Evolutionary conservation across 2,113 vertebrate species (phyloP).

Genomic region (Forbesichthys papilliferus): DNA sequence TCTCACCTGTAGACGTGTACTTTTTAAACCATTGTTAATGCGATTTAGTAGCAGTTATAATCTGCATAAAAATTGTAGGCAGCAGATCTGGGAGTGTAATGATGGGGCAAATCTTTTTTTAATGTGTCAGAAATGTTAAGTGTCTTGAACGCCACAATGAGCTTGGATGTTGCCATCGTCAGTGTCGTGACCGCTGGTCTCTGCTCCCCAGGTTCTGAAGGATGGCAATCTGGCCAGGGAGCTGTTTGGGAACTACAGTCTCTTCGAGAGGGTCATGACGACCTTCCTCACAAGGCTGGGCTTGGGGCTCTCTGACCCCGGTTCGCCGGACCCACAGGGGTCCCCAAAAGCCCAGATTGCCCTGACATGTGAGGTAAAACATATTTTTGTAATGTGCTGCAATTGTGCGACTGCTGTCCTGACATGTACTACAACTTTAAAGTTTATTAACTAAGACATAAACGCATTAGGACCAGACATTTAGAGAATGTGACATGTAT

Average conservation of each 20-base stretch:
- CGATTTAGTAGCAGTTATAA: no score
- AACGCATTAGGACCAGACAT: no score
- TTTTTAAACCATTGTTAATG: no score
- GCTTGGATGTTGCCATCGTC: background rate
- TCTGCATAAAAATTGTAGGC: no score
- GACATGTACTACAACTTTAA: no score
- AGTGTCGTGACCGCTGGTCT: background rate
- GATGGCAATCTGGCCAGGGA: slow-evolving; percentile 33
- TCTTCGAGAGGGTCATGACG: slow-evolving; percentile 68
- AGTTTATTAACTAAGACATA: no score
- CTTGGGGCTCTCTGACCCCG: slow-evolving; percentile 12
- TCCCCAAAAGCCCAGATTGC: slow-evolving; percentile 71
- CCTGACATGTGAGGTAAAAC: slow-evolving; percentile 74
- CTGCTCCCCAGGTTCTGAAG: slow-evolving; percentile 64
- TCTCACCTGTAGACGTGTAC: no score
- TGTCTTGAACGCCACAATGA: background rate
- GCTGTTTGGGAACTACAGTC: slow-evolving; percentile 61
- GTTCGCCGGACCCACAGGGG: slow-evolving; percentile 35
- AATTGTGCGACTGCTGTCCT: no score
- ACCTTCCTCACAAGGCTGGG: slow-evolving; percentile 57
- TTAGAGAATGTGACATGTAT: no score
- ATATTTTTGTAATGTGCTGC: background rate
- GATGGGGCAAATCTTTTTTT: no score
- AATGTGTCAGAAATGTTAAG: no score
- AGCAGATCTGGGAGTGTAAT: no score